Base-by-base conservation (phyloP, 2,113 vertebrate genomes). In the Sciurus niger region DNA sequence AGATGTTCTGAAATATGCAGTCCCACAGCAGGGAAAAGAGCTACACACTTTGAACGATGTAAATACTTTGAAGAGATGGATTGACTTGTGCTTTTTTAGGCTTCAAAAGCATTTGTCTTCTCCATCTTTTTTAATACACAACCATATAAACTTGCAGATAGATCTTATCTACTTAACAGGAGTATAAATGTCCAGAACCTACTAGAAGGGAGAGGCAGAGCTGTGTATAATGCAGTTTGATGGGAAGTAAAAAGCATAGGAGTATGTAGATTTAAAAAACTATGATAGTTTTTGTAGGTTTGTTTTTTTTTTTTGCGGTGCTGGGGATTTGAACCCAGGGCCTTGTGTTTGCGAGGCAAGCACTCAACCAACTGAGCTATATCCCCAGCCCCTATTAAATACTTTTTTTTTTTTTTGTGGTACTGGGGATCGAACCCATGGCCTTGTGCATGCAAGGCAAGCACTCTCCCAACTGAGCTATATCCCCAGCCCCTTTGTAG, bases 41-140 rank as follows among this genome's bases (percentile, higher is more conserved):
- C 48, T 70, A 18, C 18, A 8, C 17, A 48, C 34, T 79, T 51
- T 22, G 40, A 84, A 78, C 79, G 88, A 40, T 92, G 34, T 16
- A 25, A 94, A 77, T 96, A 51, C 60, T 89, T 89, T 77, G 25
- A 51, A 79, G 70, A 89, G 32, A 74, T 20, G 55, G 43, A 73
- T 83, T 34, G 40, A 25, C 17, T 63, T 40, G 11, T 89, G 20
- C 16, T 84, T 90, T 82, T 80, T 25, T 30, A 65, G 37, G 48
- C 58, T 76, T 96, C 82, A 16, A 94, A 88, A 93, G 92, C 34
- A 2, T 58, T 16, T 77, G 58, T 89, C 73, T 86, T 63, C 60
- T 63, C 48, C 34, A 14, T 95, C 80, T 72, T 92, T 24, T 97
- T 78, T 94, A 86, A 82, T 87, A 32, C 83, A 17, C 87, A 80